Evolutionary conservation across 2,888 invertebrate genomes (phyloP).

Genomic region (Chironomus tentans): DNA sequence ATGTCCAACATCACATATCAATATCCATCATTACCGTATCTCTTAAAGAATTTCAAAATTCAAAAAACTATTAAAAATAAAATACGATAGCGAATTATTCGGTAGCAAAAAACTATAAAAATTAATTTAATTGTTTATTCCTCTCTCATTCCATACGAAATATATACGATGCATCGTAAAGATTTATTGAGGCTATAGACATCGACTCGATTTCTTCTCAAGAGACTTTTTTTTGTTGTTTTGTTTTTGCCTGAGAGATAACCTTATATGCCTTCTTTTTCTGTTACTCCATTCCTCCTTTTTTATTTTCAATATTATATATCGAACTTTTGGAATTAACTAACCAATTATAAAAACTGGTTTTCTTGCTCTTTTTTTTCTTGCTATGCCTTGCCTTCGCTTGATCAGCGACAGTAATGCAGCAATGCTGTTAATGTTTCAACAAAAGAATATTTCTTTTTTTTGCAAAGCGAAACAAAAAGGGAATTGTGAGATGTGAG

Average conservation of each 20-base stretch:
- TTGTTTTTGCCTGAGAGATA: too few species aligned
- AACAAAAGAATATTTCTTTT: neutral
- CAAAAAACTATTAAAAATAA: neutral
- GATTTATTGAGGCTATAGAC: neutral
- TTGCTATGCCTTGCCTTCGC: neutral
- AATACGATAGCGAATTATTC: neutral
- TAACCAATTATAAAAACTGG: slow-evolving; percentile 26
- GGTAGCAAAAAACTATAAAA: slow-evolving; percentile 22
- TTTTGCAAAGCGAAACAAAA: neutral
- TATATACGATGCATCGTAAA: neutral
- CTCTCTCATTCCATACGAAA: slow-evolving; percentile 6
- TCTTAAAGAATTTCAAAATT: neutral
- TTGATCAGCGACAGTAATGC: neutral
- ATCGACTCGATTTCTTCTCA: neutral
- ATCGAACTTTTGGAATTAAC: slow-evolving; percentile 25
- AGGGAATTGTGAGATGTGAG: too few species aligned
- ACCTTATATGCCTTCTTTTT: neutral
- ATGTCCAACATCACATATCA: too few species aligned
- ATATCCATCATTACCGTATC: too few species aligned
- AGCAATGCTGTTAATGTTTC: neutral
- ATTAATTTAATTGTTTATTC: slow-evolving; percentile 25
- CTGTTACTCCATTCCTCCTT: neutral
- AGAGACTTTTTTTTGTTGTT: neutral
- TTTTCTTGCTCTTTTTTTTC: neutral
- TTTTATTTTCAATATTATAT: neutral